Conservation (phyloP, 2,113 vertebrate genomes). For the Atherinomorus stipes region DNA sequence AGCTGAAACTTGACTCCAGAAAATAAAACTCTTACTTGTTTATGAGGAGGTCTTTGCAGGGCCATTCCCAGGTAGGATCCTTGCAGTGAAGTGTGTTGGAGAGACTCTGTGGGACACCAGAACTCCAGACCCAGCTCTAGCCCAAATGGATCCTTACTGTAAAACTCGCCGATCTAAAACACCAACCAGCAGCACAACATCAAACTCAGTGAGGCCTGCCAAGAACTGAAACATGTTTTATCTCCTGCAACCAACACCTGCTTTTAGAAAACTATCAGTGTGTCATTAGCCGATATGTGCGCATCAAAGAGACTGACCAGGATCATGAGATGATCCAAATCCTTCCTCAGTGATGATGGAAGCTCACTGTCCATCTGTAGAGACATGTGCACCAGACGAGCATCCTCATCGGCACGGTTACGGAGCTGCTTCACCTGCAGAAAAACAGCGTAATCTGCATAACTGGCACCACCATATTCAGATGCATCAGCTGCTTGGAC, state of each 20-base stretch:
- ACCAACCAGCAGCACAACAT: constrained; percentile 6
- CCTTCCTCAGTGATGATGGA: constrained; percentile 89
- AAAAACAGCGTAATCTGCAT: background rate
- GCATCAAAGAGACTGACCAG: constrained; percentile 83
- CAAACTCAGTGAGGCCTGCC: background rate
- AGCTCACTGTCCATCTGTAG: constrained; percentile 95
- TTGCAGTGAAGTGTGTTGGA: constrained; percentile 92
- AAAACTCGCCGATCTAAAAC: constrained; percentile 91
- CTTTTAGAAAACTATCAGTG: no score
- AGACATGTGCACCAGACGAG: constrained; percentile 96
- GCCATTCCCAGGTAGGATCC: constrained; percentile 94
- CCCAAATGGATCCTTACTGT: constrained; percentile 90
- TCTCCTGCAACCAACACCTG: no score
- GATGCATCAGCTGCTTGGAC: background rate
- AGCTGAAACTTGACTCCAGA: background rate
- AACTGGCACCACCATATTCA: background rate
- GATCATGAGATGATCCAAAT: constrained; percentile 95
- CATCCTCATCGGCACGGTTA: constrained; percentile 97
- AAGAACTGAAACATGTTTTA: background rate
- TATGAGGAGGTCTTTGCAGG: constrained; percentile 94
- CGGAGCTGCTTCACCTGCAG: constrained; percentile 94
- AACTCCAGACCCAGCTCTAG: constrained; percentile 94
- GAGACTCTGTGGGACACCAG: constrained; percentile 95
- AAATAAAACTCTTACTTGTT: constrained; percentile 84
- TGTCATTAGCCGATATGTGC: background rate